These are phyloP conservation scores for Columba janthina DNA, from an alignment of 2,113 vertebrate genomes.

Conservation along the genomic window DNA sequence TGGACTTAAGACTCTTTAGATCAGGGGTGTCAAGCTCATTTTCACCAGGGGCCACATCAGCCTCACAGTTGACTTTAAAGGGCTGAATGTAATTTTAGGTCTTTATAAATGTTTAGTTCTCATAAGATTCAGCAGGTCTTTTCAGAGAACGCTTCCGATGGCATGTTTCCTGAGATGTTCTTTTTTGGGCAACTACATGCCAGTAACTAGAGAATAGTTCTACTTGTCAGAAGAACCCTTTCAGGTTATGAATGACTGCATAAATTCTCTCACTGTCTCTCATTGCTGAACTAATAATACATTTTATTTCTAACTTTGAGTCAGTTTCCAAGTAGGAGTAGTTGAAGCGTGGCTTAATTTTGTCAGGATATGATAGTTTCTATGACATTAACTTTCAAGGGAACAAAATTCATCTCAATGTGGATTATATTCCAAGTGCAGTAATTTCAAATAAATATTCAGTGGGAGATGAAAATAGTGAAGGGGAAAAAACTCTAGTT, in stretches of 20 bases:
- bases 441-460: not conserved
- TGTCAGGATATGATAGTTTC: conserved; percentile 14
- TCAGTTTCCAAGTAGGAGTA: conserved; percentile 15
- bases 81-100: too few species aligned
- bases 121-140: not conserved
- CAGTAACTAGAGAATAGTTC: not conserved
- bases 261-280: conserved; percentile 26
- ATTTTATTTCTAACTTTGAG: conserved; percentile 30
- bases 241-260: not conserved
- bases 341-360: conserved; percentile 48
- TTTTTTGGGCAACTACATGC: not conserved
- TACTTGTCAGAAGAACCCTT: conserved; percentile 3
- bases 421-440: not conserved
- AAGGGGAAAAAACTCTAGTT: not conserved
- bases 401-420: conserved; percentile 8
- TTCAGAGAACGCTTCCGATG: not conserved
- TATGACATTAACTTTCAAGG: conserved; percentile 36
- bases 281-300: conserved; percentile 20
- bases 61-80: too few species aligned
- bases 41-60: too few species aligned
- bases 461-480: not conserved
- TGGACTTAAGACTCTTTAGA: not conserved
- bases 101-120: not conserved
- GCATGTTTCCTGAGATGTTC: not conserved
- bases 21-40: not conserved